Evolutionary conservation across 2,888 invertebrate species (phyloP), one percentile per base, ranked within the genome.

Genomic region (Yponomeuta plumbellus): DNA sequence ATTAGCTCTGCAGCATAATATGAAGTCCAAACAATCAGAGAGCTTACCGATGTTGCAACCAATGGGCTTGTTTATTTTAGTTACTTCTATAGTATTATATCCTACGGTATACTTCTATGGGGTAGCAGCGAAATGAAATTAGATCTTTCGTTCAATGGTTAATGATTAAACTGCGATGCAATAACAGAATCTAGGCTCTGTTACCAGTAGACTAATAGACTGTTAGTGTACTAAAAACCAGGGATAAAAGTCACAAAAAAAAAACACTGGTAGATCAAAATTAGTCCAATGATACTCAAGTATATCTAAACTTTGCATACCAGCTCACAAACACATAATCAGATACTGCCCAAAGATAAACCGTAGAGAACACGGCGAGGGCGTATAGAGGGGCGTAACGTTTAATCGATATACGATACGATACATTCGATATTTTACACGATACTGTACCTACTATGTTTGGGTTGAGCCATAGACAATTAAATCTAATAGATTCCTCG

Each of bases 351-450:
- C 70, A 70, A 68, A 79, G 84, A 86, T 85, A 83, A 80, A 76
- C 72, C 72, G 65, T 17, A 63, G 71, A 68, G 72, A 72, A 88
- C 88, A 85, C 77, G 80, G 73, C 76, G 85, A 81, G 80, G 88
- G 88, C 87, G 87, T 83, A 71, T 68, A 74, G 70, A 72, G 76
- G 83, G 86, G 87, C 86, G 85, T 78, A 68, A 75, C 75, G 56
- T 56, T 67, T 69, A 17, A 20, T 63, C 81, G 81, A 83, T 82
- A 72, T 74, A 74, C 72, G 73, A 72, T 72, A 73, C 71, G 68
- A 67, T 52, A 52, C 44, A 52, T 52, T 52, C 44, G 44, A 52
- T 52, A 52, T 52, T 52, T 52, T 52, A 52, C 44, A 17, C 17
- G 44, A 52, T 52, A 52, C 17, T 52, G 44, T 52, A 52, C 44